Evolutionary conservation across 2,797 vertebrate species (phyloP).

Genomic region (Glyptemys insculpta): DNA sequence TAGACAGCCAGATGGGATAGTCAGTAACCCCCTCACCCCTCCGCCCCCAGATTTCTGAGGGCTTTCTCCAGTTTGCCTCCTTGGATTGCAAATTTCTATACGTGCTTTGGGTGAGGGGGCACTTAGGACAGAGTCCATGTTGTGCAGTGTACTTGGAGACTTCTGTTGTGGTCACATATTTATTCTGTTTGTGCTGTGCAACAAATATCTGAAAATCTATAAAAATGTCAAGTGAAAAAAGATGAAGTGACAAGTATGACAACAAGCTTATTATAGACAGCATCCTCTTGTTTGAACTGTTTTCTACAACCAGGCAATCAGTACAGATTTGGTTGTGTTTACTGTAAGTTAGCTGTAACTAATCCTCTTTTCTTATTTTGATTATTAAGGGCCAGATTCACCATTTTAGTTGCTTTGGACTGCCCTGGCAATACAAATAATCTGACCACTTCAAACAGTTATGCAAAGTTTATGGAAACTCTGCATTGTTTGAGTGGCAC

Average conservation of each 20-base stretch:
- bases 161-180: not conserved
- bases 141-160: not conserved
- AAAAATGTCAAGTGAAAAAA: not conserved
- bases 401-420: not conserved
- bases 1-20: not conserved
- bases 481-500: not conserved
- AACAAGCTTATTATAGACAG: not conserved
- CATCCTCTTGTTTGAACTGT: not conserved
- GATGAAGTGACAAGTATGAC: not conserved
- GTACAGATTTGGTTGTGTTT: not conserved
- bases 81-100: slow-evolving; percentile 20
- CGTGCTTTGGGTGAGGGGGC: not conserved
- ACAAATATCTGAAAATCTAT: not conserved
- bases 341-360: not conserved
- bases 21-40: not conserved
- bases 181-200: rapidly evolving
- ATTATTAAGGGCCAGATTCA: not conserved
- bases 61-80: slow-evolving; percentile 20
- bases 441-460: not conserved
- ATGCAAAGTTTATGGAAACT: not conserved
- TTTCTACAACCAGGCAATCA: not conserved
- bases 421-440: not conserved
- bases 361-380: not conserved
- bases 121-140: not conserved
- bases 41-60: not conserved